Evolutionary conservation across 30 jellyfish, hydroid and myxozoan genomes (phyloP), one percentile per base, ranked within the genome.

Genomic region (Phacellophora camtschatica): DNA sequence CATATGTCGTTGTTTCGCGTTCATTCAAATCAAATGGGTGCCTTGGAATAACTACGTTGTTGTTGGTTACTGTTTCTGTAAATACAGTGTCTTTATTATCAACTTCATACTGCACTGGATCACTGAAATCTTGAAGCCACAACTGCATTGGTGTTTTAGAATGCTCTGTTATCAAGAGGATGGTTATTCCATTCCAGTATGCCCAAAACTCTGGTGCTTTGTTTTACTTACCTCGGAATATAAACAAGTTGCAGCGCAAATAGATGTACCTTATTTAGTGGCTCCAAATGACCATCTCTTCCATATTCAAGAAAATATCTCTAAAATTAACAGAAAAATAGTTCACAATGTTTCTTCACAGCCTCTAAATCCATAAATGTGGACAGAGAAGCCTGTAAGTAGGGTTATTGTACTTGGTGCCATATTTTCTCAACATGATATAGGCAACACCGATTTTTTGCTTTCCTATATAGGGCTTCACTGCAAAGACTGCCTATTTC

Each of bases 171-270:
- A 59, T 19, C 68, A 63, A 24, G n/a, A 59, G 77, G 24, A 20
- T 27, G 23, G 8, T 63, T n/a, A n/a, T n/a, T n/a, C n/a, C n/a
- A 35, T 63, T 63, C 77, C 77, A 63, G 55, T 31, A 29, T 31
- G 77, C 51, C 11, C 8, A 16, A 35, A 63, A 63, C 30, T 63
- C 55, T 2, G 15, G 2, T 29, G 51, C 55, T 29, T 63, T 63
- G 55, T 63, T 63, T 31, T 20, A 24, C 5, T 59, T 31, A 24
- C 5, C 77, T 31, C 28, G 77, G 77, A 4, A 63, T 63, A 63
- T 63, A 63, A 63, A 63, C 77, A 63, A 63, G 5, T 63, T 63
- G 56, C 77, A 63, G 77, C 34, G 77, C 77, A 35, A 63, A 29
- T 2, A 63, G 55, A 32, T 63, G 77, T 18, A 63, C 30, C 28